These are phyloP conservation scores for Cossypha polioptera DNA, from an alignment of 2,797 vertebrate genomes.

Conservation along the genomic window DNA sequence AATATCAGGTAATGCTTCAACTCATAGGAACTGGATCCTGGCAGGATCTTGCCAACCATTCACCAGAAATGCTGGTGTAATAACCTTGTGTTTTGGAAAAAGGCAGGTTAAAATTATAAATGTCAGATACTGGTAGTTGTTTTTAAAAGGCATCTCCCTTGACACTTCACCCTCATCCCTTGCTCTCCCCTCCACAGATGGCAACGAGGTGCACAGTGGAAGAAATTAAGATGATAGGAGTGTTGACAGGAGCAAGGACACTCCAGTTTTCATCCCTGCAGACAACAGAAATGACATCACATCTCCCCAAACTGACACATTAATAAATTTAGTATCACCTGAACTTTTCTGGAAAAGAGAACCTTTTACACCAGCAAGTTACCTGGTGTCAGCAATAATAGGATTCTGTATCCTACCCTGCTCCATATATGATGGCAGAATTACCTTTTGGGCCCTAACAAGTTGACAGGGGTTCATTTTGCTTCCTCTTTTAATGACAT, in stretches of 20 bases:
- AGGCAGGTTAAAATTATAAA: slow-evolving; percentile 79
- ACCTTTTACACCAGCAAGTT: slow-evolving; percentile 86
- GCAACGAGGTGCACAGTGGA: slow-evolving; percentile 82
- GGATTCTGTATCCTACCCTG: slow-evolving; percentile 81
- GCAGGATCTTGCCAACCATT: neutral
- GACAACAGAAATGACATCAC: slow-evolving; percentile 88
- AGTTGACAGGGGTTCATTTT: slow-evolving; percentile 93
- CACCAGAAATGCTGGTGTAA: neutral
- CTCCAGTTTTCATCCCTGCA: slow-evolving; percentile 83
- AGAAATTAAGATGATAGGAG: slow-evolving; percentile 89
- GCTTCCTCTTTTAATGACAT: slow-evolving; percentile 86
- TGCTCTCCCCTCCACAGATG: slow-evolving; percentile 76
- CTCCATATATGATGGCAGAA: slow-evolving; percentile 83
- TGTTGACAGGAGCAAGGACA: slow-evolving; percentile 90
- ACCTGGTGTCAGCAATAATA: slow-evolving; percentile 89
- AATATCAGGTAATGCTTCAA: neutral
- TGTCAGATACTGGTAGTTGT: slow-evolving; percentile 80
- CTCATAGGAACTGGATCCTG: neutral
- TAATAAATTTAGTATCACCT: slow-evolving; percentile 98
- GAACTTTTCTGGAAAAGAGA: slow-evolving; percentile 85
- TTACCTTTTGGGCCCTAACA: slow-evolving; percentile 87
- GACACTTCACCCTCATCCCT: slow-evolving; percentile 76
- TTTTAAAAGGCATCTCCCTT: slow-evolving; percentile 64
- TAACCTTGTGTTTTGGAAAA: slow-evolving; percentile 22
- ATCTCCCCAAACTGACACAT: slow-evolving; percentile 84